Evolutionary conservation across 2,113 vertebrate genomes (phyloP), one percentile per base, ranked within the genome.

Genomic region (Trematomus loennbergii): DNA sequence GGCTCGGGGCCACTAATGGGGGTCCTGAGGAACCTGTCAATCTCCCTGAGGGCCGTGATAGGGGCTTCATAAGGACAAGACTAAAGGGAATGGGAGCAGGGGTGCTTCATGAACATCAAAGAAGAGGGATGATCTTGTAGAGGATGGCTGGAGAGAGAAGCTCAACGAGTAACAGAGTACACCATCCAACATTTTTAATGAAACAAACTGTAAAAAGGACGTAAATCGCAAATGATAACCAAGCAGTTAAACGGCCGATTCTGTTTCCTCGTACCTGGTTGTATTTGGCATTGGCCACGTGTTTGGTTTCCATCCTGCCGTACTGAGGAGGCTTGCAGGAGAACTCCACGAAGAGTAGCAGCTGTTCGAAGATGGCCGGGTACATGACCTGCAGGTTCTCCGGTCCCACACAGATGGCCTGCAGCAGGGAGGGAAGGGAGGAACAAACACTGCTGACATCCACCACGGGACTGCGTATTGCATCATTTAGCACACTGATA

Each of bases 371-470:
- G 93, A 99, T 99, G 88, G 98, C 97, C 40, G 98, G 98, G 95
- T 99, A 99, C 98, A 99, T 99, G 94, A 97, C 96, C 94, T 99
- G 98, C 97, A 99, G 98, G 82, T 94, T 96, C 95, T 99, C 98
- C 5, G 97, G 96, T 82, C 98, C 97, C 80, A 99, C 94, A 84
- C 98, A 99, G 92, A 99, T 99, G 78, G 97, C 97, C 98, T 99
- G 88, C 59, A 93, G 89, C 89, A 65, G 89, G 89, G 88, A 79
- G 82, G 87, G 59, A 83, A 83, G 68, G 20, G 57, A 88, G 79
- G 84, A 88, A 91, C 83, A 92, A 90, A 92, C 89, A 86, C 87
- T 66, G 86, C 85, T 88, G 86, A 86, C 85, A 79, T 81, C 78
- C 83, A 88, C 83, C 62, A 75, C 74, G n/a, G 78, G 87, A 78